These are phyloP conservation scores for Timema podura DNA, from an alignment of 2,888 invertebrate genomes.

Conservation along the genomic window DNA sequence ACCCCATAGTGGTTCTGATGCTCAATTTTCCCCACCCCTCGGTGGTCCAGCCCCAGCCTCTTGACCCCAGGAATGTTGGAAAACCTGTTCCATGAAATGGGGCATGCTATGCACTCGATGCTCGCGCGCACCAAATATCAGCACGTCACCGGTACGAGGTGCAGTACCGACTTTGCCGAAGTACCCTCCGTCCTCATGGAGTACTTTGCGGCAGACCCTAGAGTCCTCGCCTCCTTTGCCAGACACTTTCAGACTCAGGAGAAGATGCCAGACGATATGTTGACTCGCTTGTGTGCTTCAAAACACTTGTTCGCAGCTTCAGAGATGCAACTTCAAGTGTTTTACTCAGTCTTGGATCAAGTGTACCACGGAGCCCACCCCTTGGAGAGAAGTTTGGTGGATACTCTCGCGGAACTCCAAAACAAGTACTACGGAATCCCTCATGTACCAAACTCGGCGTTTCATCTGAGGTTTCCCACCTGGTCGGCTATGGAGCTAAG, in stretches of 20 bases:
- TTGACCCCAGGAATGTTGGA: conserved; percentile 83
- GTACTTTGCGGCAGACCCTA: conserved; percentile 87
- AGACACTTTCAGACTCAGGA: conserved; percentile 87
- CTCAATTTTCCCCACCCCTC: conserved; percentile 75
- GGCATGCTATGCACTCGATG: conserved; percentile 99
- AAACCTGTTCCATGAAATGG: conserved; percentile 98
- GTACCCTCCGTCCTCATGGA: conserved; percentile 99
- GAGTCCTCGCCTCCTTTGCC: conserved; percentile 81
- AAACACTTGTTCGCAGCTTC: conserved; percentile 86
- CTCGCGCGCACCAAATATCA: conserved; percentile 91
- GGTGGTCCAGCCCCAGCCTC: conserved; percentile 71
- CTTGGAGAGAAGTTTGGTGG: conserved; percentile 56
- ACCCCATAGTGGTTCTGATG: conserved; percentile 91
- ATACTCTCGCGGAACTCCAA: conserved; percentile 72
- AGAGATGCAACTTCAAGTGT: conserved; percentile 84
- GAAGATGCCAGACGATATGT: conserved; percentile 72
- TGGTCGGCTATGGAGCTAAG: conserved; percentile 97
- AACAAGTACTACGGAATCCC: conserved; percentile 80
- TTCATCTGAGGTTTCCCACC: conserved; percentile 95
- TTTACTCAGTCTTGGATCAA: conserved; percentile 90
- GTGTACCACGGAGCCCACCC: conserved; percentile 71
- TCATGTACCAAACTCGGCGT: conserved; percentile 87
- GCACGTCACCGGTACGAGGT: conserved; percentile 95
- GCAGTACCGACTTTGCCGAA: conserved; percentile 97
- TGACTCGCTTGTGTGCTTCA: conserved; percentile 75